Evolutionary conservation across 2,797 vertebrate genomes (phyloP).

Genomic region (Helarctos malayanus): DNA sequence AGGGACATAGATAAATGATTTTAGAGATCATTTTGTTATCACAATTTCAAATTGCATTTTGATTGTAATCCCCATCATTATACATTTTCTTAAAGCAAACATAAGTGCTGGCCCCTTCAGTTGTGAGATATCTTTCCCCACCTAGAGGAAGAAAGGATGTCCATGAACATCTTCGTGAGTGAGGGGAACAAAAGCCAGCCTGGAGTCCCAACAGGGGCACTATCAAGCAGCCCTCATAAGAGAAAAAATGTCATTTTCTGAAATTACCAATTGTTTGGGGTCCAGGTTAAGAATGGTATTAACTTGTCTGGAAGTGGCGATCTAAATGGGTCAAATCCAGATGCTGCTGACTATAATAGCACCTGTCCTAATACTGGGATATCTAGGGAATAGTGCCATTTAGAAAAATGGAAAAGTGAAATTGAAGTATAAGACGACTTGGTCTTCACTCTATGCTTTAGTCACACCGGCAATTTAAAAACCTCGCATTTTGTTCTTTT

Average conservation of each 20-base stretch:
- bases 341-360: background rate
- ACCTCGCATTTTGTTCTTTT: conserved; percentile 39
- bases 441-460: conserved; percentile 36
- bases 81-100: background rate
- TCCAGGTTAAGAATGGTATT: conserved; percentile 35
- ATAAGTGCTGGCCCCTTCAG: background rate
- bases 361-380: background rate
- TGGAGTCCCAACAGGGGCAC: background rate
- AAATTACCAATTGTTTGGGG: background rate
- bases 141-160: background rate
- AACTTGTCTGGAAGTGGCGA: conserved; percentile 49
- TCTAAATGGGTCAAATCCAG: conserved; percentile 19
- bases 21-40: background rate
- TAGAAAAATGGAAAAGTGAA: conserved; percentile 53
- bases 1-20: background rate
- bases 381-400: conserved; percentile 12
- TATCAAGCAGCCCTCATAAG: background rate
- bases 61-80: background rate
- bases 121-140: background rate
- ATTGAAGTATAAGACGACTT: conserved; percentile 68
- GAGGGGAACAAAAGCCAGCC: background rate
- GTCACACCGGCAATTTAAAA: conserved; percentile 62
- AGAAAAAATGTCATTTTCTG: conserved; percentile 38
- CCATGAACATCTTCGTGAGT: background rate
- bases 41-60: background rate